Evolutionary conservation across 1,140 invertebrate genomes (phyloP).

Genomic region (Psix sp.): DNA sequence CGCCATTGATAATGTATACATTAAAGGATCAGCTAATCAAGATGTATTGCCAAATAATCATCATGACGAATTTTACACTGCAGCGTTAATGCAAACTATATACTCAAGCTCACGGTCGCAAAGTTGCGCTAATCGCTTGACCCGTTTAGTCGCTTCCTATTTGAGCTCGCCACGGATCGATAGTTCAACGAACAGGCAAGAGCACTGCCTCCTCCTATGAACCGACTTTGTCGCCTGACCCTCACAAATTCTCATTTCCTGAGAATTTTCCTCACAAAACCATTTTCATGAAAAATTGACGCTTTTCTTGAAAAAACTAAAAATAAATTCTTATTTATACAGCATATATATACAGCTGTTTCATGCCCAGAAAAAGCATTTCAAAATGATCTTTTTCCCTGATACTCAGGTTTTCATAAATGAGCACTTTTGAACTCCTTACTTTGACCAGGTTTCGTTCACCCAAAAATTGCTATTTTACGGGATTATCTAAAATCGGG

Average conservation of each 20-base stretch:
- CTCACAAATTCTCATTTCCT: slow-evolving; percentile 50
- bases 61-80: not conserved
- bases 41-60: not conserved
- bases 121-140: slow-evolving; percentile 58
- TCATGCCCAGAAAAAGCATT: no score
- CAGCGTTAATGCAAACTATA: slow-evolving; percentile 23
- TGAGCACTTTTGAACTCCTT: no score
- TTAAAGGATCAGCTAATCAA: not conserved
- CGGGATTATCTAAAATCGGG: no score
- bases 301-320: no score
- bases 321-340: no score
- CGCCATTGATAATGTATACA: slow-evolving; percentile 8
- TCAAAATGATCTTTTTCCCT: no score
- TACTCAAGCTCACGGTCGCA: slow-evolving; percentile 36
- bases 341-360: no score
- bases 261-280: no score
- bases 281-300: no score
- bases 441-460: no score
- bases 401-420: no score
- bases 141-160: slow-evolving; percentile 61
- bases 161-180: slow-evolving; percentile 67
- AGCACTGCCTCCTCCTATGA: slow-evolving; percentile 61
- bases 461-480: no score
- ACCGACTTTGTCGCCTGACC: slow-evolving; percentile 20
- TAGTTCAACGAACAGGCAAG: slow-evolving; percentile 75